Base-by-base conservation (phyloP, 37 sponge, comb jelly and placozoan species). In the Agelas oroides region DNA sequence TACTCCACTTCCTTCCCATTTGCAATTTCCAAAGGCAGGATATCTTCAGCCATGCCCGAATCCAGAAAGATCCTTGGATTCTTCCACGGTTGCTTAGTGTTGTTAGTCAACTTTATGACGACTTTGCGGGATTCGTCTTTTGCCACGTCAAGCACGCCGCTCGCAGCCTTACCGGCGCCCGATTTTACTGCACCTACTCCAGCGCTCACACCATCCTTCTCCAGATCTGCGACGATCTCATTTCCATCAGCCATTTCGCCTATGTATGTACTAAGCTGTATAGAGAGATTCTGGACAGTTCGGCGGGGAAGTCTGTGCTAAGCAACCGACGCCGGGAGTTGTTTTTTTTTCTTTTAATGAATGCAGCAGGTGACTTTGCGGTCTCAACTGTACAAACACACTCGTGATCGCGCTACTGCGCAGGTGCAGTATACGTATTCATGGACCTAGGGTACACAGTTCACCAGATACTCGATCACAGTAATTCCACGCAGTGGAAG, bases 51-150 rank as follows among this genome's bases (percentile, higher is more conserved):
- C 69, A 67, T 32, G 31, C 69, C 69, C n/a, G 19, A 67, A 32
- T 67, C 69, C 31, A 67, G 31, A 34, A 67, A 67, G 69, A 67
- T 27, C 34, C 69, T 67, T 33, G 69, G 69, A 67, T 67, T 67
- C 31, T 1, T 67, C 69, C 69, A 67, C 12, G 5, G n/a, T 12
- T 67, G 69, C 5, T 67, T 67, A 18, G 69, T 67, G 69, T 67
- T 67, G 69, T 67, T 67, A 5, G 69, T 67, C 34, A 67, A 19
- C 35, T 67, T 67, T 18, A 67, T 12, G 31, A 19, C 19, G 6
- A 67, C 69, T 67, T 67, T 67, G 35, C 69, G 69, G 2, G 69
- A 67, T 67, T 67, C 69, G 34, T 67, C 69, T 67, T 67, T 67
- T 2, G 34, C 34, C 31, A 32, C 31, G 31, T 67, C 69, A 18